These are phyloP conservation scores for Crocidura indochinensis DNA, from an alignment of 2,797 vertebrate species.

Conservation along the genomic window DNA sequence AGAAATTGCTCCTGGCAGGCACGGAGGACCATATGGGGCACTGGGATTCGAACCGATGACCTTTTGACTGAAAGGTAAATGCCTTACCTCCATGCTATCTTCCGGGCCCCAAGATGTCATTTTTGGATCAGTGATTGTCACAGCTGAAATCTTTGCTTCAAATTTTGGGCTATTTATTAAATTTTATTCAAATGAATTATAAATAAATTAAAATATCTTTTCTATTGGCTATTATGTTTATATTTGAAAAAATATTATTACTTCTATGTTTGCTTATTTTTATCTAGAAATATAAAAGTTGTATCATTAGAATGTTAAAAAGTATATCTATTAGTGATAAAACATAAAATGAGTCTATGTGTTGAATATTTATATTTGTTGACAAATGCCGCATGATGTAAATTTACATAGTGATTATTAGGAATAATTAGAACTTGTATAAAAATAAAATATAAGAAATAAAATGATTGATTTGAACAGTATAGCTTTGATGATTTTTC, in stretches of 20 bases:
- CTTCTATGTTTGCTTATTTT: slow-evolving; percentile 71
- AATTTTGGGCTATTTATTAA: slow-evolving; percentile 75
- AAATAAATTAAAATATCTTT: slow-evolving; percentile 64
- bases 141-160: slow-evolving; percentile 71
- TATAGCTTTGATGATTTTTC: slow-evolving; percentile 61
- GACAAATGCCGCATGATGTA: slow-evolving; percentile 73
- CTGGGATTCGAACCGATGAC: too few species aligned
- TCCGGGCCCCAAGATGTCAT: slow-evolving; percentile 18
- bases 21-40: too few species aligned
- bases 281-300: slow-evolving; percentile 71
- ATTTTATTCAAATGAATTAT: slow-evolving; percentile 73
- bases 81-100: too few species aligned
- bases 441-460: slow-evolving; percentile 68
- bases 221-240: slow-evolving; percentile 71
- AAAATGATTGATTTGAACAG: slow-evolving; percentile 78
- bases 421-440: slow-evolving; percentile 84
- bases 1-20: too few species aligned
- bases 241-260: slow-evolving; percentile 79
- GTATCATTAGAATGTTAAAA: slow-evolving; percentile 74
- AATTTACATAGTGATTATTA: slow-evolving; percentile 82
- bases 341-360: slow-evolving; percentile 33
- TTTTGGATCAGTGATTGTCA: slow-evolving; percentile 36
- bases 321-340: slow-evolving; percentile 72
- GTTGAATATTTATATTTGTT: slow-evolving; percentile 78
- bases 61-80: too few species aligned